Conservation (phyloP, 1,140 invertebrate genomes). For the Drosophila baimaii region DNA sequence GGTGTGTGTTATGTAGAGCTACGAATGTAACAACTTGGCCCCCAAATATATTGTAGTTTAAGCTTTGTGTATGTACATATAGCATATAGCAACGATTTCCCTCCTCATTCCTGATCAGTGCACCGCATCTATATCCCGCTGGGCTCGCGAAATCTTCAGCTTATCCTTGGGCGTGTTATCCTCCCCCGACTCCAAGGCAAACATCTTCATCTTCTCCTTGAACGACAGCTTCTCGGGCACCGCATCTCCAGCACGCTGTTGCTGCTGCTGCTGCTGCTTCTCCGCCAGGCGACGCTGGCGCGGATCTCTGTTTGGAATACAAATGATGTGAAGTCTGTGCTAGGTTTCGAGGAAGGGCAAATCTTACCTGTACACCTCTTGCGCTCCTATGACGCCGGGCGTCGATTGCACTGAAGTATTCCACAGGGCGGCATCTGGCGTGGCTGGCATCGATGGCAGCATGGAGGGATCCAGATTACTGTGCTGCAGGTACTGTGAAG, state of each 20-base stretch:
- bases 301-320: conserved; percentile 88
- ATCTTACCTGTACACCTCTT: conserved; percentile 95
- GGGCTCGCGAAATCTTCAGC: conserved; percentile 96
- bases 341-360: no score
- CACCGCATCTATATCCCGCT: conserved; percentile 93
- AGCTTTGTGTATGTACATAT: conserved; percentile 63
- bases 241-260: conserved; percentile 87
- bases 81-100: conserved; percentile 20
- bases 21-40: conserved; percentile 71
- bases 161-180: conserved; percentile 94
- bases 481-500: conserved; percentile 59
- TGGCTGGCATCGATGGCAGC: conserved; percentile 86
- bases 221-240: conserved; percentile 96
- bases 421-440: conserved; percentile 86
- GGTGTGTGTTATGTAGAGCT: conserved; percentile 46
- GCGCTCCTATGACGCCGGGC: conserved; percentile 96
- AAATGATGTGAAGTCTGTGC: not conserved
- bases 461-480: conserved; percentile 73
- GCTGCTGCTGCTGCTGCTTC: conserved; percentile 90
- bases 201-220: conserved; percentile 99
- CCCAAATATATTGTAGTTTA: conserved; percentile 65
- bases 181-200: conserved; percentile 96
- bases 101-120: conserved; percentile 77
- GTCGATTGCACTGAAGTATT: conserved; percentile 87
- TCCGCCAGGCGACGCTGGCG: conserved; percentile 91